A percentile compares a stretch with the other conserved stretches of the same genome.
Conservation (phyloP, 1,140 invertebrate genomes). For the Theocolax elegans region DNA sequence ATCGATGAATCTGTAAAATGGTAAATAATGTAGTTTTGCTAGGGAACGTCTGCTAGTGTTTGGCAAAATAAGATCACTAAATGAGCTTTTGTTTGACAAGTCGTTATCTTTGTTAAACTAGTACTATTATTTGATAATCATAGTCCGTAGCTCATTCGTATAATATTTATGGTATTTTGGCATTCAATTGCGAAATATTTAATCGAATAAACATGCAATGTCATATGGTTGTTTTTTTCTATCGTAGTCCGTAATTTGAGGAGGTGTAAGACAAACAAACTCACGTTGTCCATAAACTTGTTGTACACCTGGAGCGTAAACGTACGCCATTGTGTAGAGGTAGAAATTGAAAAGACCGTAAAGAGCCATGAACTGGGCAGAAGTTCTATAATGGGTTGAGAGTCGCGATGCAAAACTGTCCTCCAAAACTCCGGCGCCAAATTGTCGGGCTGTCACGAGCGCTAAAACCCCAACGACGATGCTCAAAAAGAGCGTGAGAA, state of each 20-base stretch:
- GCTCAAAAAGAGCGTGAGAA: slow-evolving; percentile 86
- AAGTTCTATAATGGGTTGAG: slow-evolving; percentile 87
- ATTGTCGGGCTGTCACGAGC: slow-evolving; percentile 82
- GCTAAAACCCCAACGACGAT: slow-evolving; percentile 85
- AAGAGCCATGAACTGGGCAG: slow-evolving; percentile 93
- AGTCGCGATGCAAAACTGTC: slow-evolving; percentile 93
- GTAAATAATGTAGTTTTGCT: too few species aligned
- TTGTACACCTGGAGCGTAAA: slow-evolving; percentile 88
- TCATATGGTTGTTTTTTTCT: too few species aligned
- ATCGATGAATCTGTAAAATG: slow-evolving; percentile 81
- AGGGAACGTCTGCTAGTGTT: too few species aligned
- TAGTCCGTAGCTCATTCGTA: too few species aligned
- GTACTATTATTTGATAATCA: too few species aligned
- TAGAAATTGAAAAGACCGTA: slow-evolving; percentile 97
- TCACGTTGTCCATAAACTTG: slow-evolving; percentile 81
- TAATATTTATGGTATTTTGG: too few species aligned
- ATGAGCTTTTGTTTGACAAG: too few species aligned
- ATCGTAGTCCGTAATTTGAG: too few species aligned
- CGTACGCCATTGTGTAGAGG: slow-evolving; percentile 92
- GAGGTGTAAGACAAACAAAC: slow-evolving; percentile 34
- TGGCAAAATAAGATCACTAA: too few species aligned
- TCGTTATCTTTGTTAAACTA: too few species aligned
- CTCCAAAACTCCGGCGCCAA: slow-evolving; percentile 88
- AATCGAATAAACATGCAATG: too few species aligned
- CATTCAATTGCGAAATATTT: too few species aligned